Evolutionary conservation across 2,888 invertebrate genomes (phyloP).

Genomic region (Oeneis ivallda): DNA sequence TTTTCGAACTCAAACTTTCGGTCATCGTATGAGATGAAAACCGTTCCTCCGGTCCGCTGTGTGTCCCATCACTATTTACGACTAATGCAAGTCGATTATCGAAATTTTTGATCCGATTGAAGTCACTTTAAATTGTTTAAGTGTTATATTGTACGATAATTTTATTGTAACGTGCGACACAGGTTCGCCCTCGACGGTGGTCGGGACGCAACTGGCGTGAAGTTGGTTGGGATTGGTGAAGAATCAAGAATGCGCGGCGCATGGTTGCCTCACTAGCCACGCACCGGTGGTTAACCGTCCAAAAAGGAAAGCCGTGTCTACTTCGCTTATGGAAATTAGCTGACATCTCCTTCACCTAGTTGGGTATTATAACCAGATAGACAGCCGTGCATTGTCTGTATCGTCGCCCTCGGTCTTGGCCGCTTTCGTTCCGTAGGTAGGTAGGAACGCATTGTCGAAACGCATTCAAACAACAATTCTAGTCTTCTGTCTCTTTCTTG

Average conservation of each 20-base stretch:
- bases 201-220: conserved; percentile 75
- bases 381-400: conserved; percentile 76
- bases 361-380: conserved; percentile 77
- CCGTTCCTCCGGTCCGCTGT: conserved; percentile 48
- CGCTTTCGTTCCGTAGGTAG: conserved; percentile 62
- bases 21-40: conserved; percentile 67
- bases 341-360: conserved; percentile 49
- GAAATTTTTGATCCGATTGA: conserved; percentile 51
- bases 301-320: conserved; percentile 60
- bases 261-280: conserved; percentile 77
- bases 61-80: conserved; percentile 65
- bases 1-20: conserved; percentile 71
- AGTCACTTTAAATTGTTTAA: conserved; percentile 70
- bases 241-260: conserved; percentile 74
- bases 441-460: conserved; percentile 59
- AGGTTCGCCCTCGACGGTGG: conserved; percentile 61
- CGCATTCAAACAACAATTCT: conserved; percentile 66
- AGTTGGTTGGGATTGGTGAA: conserved; percentile 75
- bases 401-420: conserved; percentile 74
- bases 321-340: conserved; percentile 17
- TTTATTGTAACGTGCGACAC: conserved; percentile 56
- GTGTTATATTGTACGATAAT: conserved; percentile 73
- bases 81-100: conserved; percentile 45
- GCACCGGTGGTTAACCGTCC: conserved; percentile 64
- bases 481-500: conserved; percentile 62